Evolutionary conservation across 2,888 invertebrate species (phyloP).

Genomic region (Eremobia ochroleuca): DNA sequence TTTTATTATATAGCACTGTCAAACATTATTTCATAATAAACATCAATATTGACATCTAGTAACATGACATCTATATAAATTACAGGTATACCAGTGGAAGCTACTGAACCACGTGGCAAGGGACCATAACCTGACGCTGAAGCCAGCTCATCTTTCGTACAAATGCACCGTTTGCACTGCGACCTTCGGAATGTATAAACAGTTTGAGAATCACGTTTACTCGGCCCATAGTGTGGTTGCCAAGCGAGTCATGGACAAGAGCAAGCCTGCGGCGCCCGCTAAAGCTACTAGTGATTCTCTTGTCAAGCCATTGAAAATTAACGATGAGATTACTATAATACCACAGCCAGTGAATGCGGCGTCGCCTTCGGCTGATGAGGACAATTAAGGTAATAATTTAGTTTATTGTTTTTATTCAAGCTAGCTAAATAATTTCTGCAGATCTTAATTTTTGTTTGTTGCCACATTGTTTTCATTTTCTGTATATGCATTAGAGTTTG

Average conservation of each 20-base stretch:
- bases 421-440: neutral
- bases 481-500: neutral
- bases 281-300: conserved; percentile 79
- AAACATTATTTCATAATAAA: neutral
- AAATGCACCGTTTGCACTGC: conserved; percentile 99
- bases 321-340: conserved; percentile 97
- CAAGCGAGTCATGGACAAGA: conserved; percentile 91
- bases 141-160: conserved; percentile 98
- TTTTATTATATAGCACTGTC: neutral
- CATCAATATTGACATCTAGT: neutral
- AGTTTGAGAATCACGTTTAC: conserved; percentile 98
- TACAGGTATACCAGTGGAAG: conserved; percentile 98
- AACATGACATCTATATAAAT: conserved; percentile 45
- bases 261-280: conserved; percentile 75
- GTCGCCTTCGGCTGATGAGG: conserved; percentile 71
- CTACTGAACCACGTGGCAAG: conserved; percentile 97
- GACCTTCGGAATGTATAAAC: conserved; percentile 98
- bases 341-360: conserved; percentile 93
- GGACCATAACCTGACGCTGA: conserved; percentile 97
- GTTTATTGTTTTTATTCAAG: neutral
- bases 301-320: conserved; percentile 95
- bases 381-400: conserved; percentile 77
- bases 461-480: neutral
- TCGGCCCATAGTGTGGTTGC: conserved; percentile 98
- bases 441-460: neutral